Conservation (phyloP, 92 coral and sea anemone genomes). For the Palythoa grandis region DNA sequence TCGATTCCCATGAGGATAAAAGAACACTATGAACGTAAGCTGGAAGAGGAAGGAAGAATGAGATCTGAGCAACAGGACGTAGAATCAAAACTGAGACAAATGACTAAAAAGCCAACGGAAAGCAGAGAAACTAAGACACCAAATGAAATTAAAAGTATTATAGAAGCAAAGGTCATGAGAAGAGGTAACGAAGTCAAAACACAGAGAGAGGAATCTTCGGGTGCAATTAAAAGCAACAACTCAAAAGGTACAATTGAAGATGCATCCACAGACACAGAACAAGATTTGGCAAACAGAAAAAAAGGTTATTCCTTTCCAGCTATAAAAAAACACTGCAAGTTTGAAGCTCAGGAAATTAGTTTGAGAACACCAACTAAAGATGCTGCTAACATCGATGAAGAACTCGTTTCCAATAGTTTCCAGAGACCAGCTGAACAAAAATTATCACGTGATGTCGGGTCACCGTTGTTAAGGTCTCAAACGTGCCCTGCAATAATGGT, state of each 20-base stretch:
- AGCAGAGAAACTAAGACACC: neutral
- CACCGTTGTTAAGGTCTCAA: conserved; percentile 26
- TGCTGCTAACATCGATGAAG: neutral
- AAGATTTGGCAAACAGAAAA: neutral
- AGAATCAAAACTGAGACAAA: conserved; percentile 1
- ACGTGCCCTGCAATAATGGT: conserved; percentile 11
- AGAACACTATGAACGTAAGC: conserved; percentile 35
- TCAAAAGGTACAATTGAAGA: neutral
- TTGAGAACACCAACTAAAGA: neutral
- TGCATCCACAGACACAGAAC: neutral
- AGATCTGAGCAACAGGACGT: conserved; percentile 43
- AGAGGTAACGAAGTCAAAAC: neutral
- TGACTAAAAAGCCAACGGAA: neutral
- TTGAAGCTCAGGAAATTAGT: neutral
- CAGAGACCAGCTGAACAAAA: neutral
- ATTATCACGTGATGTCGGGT: neutral
- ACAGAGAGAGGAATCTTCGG: neutral
- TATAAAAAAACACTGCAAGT: neutral
- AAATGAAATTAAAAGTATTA: neutral
- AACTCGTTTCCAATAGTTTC: neutral
- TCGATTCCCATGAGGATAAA: conserved; percentile 69
- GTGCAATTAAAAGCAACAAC: neutral
- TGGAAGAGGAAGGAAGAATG: conserved; percentile 50
- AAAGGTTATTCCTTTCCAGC: neutral
- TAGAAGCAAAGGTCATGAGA: neutral